phyloP scores from a whole-genome alignment of 2,888 invertebrate species.

The Zaprionus bogoriensis region DNA sequence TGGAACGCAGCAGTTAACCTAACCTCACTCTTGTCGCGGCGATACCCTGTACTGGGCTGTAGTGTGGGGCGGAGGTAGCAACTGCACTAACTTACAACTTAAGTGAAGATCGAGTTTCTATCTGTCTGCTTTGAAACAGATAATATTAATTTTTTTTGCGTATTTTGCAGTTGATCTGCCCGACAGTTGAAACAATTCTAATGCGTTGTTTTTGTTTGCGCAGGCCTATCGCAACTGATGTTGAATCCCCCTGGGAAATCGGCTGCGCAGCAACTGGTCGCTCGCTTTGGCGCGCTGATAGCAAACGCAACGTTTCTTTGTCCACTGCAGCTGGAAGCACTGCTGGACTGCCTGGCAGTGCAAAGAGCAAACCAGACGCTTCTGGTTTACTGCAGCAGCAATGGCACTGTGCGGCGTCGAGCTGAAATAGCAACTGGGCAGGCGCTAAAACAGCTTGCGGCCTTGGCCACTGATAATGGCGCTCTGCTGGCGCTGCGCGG shows the following conservation, averaged over 20 bases:
- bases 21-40: constrained; percentile 33
- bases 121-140: too few relatives aligned
- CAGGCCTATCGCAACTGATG: constrained; percentile 31
- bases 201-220: constrained; percentile 9
- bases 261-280: background rate
- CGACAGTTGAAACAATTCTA: too few relatives aligned
- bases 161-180: too few relatives aligned
- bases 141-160: too few relatives aligned
- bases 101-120: too few relatives aligned
- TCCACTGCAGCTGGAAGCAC: constrained; percentile 8
- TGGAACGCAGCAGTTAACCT: background rate
- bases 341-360: constrained; percentile 18
- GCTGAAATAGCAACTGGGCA: constrained; percentile 21
- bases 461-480: constrained; percentile 6
- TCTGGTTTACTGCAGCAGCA: constrained; percentile 31
- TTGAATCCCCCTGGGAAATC: constrained; percentile 11
- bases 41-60: too few relatives aligned
- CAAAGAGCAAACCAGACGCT: constrained; percentile 16
- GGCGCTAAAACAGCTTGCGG: constrained; percentile 56
- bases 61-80: too few relatives aligned
- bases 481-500: constrained; percentile 24
- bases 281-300: background rate
- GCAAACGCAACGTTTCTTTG: background rate
- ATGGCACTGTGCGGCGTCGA: background rate
- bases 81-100: too few relatives aligned